These are phyloP conservation scores for Pelecanoides urinatrix DNA, from an alignment of 2,113 vertebrate species.

Conservation along the genomic window DNA sequence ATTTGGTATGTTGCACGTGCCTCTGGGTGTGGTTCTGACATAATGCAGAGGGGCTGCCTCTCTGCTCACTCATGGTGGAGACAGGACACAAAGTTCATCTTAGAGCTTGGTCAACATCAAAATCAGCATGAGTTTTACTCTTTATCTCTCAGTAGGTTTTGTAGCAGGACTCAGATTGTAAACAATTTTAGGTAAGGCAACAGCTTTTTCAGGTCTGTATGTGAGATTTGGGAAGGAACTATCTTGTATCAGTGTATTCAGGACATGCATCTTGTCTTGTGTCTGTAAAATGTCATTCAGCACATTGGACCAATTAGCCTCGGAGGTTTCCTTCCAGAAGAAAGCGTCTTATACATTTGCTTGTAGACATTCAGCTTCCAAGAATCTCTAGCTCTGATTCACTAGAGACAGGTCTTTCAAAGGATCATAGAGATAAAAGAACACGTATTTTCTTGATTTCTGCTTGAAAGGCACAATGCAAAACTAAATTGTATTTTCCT, in stretches of 20 bases:
- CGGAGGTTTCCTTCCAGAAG: not conserved
- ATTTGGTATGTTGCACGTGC: rapidly evolving
- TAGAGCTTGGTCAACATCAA: not conserved
- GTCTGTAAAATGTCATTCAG: not conserved
- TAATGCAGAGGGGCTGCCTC: not conserved
- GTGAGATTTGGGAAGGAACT: not conserved
- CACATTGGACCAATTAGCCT: not conserved
- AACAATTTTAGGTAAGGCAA: not conserved
- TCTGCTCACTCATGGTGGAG: not conserved
- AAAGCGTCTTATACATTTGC: not conserved
- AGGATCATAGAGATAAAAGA: not conserved
- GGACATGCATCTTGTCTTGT: not conserved
- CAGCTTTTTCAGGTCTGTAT: not conserved
- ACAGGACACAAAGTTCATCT: not conserved
- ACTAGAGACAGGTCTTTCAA: not conserved
- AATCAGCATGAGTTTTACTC: not conserved
- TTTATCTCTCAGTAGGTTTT: not conserved
- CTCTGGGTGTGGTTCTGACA: not conserved
- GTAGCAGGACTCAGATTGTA: not conserved
- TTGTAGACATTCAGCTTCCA: not conserved
- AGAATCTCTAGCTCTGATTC: not conserved
- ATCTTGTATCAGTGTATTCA: not conserved
- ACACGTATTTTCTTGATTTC: not conserved
- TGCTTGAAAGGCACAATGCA: not conserved
- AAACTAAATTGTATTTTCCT: not conserved